A percentile compares a stretch with the other conserved stretches of the same genome.
phyloP scores from a whole-genome alignment of 1,140 invertebrate genomes.

The Archegozetes longisetosus region DNA sequence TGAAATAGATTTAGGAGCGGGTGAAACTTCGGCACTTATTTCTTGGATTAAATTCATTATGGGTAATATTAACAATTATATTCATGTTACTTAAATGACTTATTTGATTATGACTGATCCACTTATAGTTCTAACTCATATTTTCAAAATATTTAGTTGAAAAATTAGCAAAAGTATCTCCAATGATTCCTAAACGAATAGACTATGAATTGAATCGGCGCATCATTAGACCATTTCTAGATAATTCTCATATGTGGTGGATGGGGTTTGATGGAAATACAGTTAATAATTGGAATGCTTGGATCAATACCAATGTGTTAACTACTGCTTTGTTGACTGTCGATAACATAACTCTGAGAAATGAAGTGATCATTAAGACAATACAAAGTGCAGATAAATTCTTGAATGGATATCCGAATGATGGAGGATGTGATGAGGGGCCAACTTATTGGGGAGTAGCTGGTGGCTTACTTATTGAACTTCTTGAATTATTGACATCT shows the following conservation, averaged over 20 bases:
- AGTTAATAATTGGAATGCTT: neutral
- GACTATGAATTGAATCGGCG: constrained; percentile 9
- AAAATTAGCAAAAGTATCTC: neutral
- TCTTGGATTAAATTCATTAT: constrained; percentile 2
- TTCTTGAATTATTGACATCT: neutral
- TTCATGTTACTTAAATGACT: neutral
- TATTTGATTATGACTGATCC: neutral
- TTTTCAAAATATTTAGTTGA: no score
- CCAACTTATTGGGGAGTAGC: constrained; percentile 7
- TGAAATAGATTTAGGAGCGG: constrained; percentile 2
- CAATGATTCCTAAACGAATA: neutral
- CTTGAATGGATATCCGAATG: constrained; percentile 1
- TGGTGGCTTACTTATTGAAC: constrained; percentile 9
- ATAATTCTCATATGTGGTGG: neutral
- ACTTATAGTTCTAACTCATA: neutral
- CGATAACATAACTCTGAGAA: neutral
- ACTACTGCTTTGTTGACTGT: neutral
- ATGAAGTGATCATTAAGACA: neutral
- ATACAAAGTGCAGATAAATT: constrained; percentile 2
- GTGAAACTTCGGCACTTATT: neutral
- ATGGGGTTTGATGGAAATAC: neutral
- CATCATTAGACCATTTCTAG: neutral
- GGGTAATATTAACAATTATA: neutral
- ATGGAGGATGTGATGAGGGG: constrained; percentile 11
- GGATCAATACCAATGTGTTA: neutral